phyloP scores from a whole-genome alignment of 1,140 invertebrate genomes.

The Magallana gigas region DNA sequence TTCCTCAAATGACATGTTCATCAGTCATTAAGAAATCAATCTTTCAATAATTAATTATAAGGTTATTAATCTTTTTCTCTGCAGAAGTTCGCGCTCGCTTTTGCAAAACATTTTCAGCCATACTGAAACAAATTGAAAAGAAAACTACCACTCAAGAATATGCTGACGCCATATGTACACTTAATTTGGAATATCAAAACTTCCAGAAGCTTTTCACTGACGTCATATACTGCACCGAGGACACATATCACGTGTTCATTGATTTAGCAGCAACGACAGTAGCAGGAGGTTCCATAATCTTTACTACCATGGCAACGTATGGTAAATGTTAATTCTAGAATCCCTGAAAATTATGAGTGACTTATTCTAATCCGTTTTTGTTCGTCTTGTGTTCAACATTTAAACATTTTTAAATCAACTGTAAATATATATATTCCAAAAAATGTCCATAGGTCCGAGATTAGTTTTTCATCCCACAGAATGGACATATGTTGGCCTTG shows the following conservation, averaged over 20 bases:
- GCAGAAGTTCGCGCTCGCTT: slow-evolving; percentile 46
- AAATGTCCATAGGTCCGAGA: too few species aligned
- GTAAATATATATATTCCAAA: too few species aligned
- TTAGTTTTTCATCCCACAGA: too few species aligned
- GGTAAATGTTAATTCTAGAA: not conserved
- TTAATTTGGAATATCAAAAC: slow-evolving; percentile 38
- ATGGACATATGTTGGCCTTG: too few species aligned
- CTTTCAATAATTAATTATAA: too few species aligned
- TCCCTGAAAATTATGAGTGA: too few species aligned
- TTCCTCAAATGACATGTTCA: too few species aligned
- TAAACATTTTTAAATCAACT: too few species aligned
- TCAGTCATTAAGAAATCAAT: too few species aligned
- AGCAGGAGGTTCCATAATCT: slow-evolving; percentile 45
- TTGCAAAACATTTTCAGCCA: slow-evolving; percentile 45
- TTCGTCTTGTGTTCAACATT: too few species aligned
- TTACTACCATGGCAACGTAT: slow-evolving; percentile 48
- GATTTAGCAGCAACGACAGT: slow-evolving; percentile 51
- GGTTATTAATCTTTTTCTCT: not conserved
- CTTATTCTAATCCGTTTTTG: too few species aligned
- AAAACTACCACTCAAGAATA: slow-evolving; percentile 34
- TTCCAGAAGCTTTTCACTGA: slow-evolving; percentile 43
- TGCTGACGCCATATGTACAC: slow-evolving; percentile 15
- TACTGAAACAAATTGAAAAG: slow-evolving; percentile 32
- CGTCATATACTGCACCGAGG: slow-evolving; percentile 45
- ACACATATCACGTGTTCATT: slow-evolving; percentile 41